Evolutionary conservation across 2,797 vertebrate species (phyloP).

Genomic region (Hippopotamyrus pictus): DNA sequence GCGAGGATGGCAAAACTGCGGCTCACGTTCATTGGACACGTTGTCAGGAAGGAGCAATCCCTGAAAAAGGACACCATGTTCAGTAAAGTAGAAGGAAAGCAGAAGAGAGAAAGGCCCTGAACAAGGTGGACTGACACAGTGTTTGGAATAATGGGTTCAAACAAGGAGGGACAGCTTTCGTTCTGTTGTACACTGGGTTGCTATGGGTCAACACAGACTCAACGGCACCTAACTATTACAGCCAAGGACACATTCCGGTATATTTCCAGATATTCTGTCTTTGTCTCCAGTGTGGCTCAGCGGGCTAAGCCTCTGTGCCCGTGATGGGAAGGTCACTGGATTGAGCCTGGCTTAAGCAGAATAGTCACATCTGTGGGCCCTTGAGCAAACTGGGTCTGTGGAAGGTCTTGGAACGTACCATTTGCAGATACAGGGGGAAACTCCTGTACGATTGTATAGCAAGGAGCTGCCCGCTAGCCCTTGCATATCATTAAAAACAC

Average conservation of each 20-base stretch:
- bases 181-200: neutral
- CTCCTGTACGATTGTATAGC: neutral
- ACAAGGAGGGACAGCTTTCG: neutral
- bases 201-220: neutral
- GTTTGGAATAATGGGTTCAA: neutral
- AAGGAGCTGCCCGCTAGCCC: neutral
- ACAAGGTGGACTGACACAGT: neutral
- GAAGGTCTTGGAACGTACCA: neutral
- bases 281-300: neutral
- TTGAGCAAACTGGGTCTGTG: neutral
- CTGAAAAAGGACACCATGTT: neutral
- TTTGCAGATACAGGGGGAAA: neutral
- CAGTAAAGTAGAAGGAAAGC: neutral
- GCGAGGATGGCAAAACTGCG: neutral
- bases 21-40: neutral
- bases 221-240: neutral
- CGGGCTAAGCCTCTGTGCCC: neutral
- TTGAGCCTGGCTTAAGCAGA: neutral
- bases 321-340: neutral
- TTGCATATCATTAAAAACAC: neutral
- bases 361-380: neutral
- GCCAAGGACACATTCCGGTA: neutral
- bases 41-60: neutral
- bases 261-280: neutral
- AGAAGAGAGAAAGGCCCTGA: neutral